Base-by-base conservation (phyloP, 2,113 vertebrate species). In the Enhydra lutris region DNA sequence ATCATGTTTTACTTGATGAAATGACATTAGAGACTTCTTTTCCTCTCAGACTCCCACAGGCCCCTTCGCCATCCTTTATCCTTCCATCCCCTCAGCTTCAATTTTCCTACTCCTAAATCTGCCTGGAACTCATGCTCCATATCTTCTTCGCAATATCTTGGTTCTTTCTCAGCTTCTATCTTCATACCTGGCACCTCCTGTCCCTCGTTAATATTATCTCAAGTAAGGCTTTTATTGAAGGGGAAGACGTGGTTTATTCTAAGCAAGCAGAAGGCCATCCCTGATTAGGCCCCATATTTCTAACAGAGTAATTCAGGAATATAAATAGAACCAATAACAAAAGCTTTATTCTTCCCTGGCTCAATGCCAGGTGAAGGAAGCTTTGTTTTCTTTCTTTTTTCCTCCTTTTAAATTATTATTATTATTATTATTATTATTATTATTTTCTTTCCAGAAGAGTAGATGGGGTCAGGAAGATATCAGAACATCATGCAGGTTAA, bases 51-150 rank as follows among this genome's bases (percentile, higher is more conserved):
- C 57, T 47, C 52, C 36, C 1, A 10, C 11, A 67, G 29, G 31
- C 7, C 5, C 4, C n/a, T 20, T n/a, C 13, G 0, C 15, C 34
- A 0, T 1, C 39, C 7, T 18, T 10, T 21, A 3, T 21, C 26
- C 74, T 6, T 23, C 17, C 15, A 6, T n/a, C 23, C 26, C 36
- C 3, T 91, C 21, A 29, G 26, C 50, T 26, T 24, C 39, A 24
- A 0, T 61, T 71, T 85, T 34, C 18, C 42, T 45, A 21, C 24
- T 55, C 24, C n/a, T 24, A 13, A 20, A 7, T 45, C 80, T 23
- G 1, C 21, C 26, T 80, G 31, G 21, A 76, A 34, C 21, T 39
- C 0, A 1, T n/a, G 52, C 7, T 29, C 13, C 1, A 4, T 71
- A 6, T 78, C 13, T 89, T 92, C 39, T 88, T 63, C 52, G 34